Conservation (phyloP, 2,113 vertebrate genomes). For the Lasiurus borealis region DNA sequence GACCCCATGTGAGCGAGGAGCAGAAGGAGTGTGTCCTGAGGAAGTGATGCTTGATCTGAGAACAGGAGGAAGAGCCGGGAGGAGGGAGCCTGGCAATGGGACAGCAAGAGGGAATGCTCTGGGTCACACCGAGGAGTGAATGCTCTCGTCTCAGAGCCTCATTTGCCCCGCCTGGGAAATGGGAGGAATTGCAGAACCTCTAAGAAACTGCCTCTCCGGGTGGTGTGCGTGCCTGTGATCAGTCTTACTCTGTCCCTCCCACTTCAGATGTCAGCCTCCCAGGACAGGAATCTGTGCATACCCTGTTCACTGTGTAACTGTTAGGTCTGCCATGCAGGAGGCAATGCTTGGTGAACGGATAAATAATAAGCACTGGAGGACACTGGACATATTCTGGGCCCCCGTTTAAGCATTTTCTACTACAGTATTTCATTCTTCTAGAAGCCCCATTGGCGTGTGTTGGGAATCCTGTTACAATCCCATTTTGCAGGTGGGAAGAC, state of each 20-base stretch:
- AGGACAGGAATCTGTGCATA: not conserved
- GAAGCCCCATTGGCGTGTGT: not conserved
- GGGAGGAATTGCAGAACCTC: not conserved
- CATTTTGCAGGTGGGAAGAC: not conserved
- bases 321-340: not conserved
- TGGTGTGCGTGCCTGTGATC: rapidly evolving
- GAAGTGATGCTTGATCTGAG: not conserved
- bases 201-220: not conserved
- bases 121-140: not conserved
- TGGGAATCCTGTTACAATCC: not conserved
- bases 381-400: not conserved
- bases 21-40: not conserved
- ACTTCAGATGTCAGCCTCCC: not conserved
- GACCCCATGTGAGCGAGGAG: not conserved
- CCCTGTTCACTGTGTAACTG: not conserved
- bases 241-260: not conserved
- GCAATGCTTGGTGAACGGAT: not conserved
- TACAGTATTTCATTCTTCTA: not conserved
- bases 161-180: not conserved
- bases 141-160: not conserved
- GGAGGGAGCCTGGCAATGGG: not conserved
- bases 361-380: not conserved
- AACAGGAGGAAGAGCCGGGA: not conserved
- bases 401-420: not conserved
- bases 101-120: not conserved